Evolutionary conservation across 2,113 vertebrate species (phyloP), one percentile per base, ranked within the genome.

Genomic region (Rhinolophus ferrumequinum): DNA sequence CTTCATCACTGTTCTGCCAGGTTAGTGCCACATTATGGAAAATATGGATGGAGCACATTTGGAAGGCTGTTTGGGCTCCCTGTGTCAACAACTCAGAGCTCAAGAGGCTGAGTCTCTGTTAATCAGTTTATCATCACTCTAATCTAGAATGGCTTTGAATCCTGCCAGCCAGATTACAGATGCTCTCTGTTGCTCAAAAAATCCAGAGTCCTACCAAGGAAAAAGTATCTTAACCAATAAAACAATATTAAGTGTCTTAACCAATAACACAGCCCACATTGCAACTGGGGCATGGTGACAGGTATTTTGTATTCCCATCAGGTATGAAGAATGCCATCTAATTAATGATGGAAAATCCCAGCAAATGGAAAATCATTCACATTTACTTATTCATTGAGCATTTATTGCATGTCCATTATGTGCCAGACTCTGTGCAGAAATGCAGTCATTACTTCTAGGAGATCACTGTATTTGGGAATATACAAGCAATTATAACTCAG

Each of bases 321-420:
- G 4, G 60, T 83, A 54, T 93, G 26, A 86, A 95, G 41, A 96
- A 91, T 81, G 56, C 26, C 58, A 54, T 86, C 66, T 85, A 60
- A 47, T 60, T 62, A 66, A 90, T 50, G 11, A 66, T 52, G 35
- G 70, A 33, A 79, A 93, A 80, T 21, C 18, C 13, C 47, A 69
- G 35, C 22, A 93, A 87, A 67, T 1, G 41, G 69, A 94, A 22
- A 77, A n/a, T 86, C 70, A 60, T 58, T 62, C 47, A 38, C 22
- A 56, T 44, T 76, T 73, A 62, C 54, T 91, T 77, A 67, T 82
- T 95, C 33, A 72, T 8, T 8, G 18, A 44, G 13, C 6, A 30
- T 70, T 52, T 50, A 77, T 15, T 87, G 13, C 28, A 21, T 38
- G 69, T 2, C 80, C 38, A 33, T 70, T 44, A 75, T 22, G 41